Percentiles rank a stretch among this genome's conserved stretches.
Evolutionary conservation across 2,113 vertebrate genomes (phyloP).

Genomic region (Oryzias celebensis): DNA sequence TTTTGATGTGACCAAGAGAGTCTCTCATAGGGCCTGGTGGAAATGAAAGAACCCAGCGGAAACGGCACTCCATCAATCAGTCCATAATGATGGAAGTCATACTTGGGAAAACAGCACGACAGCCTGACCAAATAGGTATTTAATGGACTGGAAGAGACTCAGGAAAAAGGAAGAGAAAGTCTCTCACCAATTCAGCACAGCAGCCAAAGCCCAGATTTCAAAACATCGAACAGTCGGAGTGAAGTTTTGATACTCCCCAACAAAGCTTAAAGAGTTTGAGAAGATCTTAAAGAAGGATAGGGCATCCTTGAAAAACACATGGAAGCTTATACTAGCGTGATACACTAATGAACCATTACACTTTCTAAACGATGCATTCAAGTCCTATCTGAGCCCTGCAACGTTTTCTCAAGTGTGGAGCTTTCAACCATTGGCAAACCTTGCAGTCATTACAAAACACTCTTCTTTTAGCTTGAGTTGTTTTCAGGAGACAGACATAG

Average conservation of each 20-base stretch:
- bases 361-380: too few relatives aligned
- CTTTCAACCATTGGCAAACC: too few relatives aligned
- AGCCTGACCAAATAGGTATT: not conserved
- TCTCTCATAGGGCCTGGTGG: not conserved
- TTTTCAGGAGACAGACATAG: too few relatives aligned
- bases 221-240: not conserved
- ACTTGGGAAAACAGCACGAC: not conserved
- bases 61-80: not conserved
- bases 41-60: not conserved
- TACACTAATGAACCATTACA: too few relatives aligned
- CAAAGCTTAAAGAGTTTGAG: not conserved
- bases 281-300: slow-evolving; percentile 1
- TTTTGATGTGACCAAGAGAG: not conserved
- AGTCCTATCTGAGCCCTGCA: too few relatives aligned
- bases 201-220: not conserved
- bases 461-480: too few relatives aligned
- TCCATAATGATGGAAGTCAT: not conserved
- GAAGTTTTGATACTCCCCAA: not conserved
- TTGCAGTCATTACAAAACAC: too few relatives aligned
- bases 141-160: not conserved
- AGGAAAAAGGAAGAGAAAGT: not conserved
- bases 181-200: not conserved
- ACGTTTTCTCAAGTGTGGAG: too few relatives aligned
- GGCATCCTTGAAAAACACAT: not conserved
- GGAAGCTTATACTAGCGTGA: not conserved